These are phyloP conservation scores for Axinella damicornis DNA, from an alignment of 37 sponge, comb jelly and placozoan species.

Conservation along the genomic window DNA sequence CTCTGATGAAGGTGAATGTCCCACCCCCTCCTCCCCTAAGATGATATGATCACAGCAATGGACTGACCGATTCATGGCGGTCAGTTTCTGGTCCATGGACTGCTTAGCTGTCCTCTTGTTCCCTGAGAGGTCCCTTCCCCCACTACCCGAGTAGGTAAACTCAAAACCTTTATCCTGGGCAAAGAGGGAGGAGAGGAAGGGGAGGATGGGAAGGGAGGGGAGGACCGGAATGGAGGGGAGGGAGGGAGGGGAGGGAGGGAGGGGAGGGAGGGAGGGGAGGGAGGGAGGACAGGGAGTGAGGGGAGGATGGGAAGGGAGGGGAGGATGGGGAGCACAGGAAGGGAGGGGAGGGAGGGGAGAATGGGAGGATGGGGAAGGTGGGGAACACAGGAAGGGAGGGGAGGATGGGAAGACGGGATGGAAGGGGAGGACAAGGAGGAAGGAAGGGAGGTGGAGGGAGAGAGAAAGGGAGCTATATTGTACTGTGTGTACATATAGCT, in stretches of 20 bases:
- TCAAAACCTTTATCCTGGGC: constrained; percentile 81
- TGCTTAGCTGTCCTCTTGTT: constrained; percentile 94
- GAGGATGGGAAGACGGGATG: too few relatives aligned
- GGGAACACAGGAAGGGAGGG: too few relatives aligned
- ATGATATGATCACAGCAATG: too few relatives aligned
- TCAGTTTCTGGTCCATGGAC: constrained; percentile 93
- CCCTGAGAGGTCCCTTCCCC: constrained; percentile 94
- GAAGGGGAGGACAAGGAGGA: too few relatives aligned
- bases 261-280: background rate
- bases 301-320: background rate
- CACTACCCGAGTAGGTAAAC: constrained; percentile 94
- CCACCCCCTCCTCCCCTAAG: too few relatives aligned
- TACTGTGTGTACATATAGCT: too few relatives aligned
- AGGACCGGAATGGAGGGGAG: background rate
- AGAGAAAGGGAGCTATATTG: too few relatives aligned
- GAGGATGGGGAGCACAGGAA: too few relatives aligned
- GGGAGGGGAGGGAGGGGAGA: background rate
- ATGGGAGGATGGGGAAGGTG: too few relatives aligned
- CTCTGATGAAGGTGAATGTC: too few relatives aligned
- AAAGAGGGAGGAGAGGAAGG: background rate
- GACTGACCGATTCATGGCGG: constrained; percentile 82
- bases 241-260: background rate
- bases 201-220: background rate
- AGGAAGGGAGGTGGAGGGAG: too few relatives aligned
- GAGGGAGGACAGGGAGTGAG: background rate